phyloP scores from a whole-genome alignment of 2,797 vertebrate genomes.

The Xenopus petersii region DNA sequence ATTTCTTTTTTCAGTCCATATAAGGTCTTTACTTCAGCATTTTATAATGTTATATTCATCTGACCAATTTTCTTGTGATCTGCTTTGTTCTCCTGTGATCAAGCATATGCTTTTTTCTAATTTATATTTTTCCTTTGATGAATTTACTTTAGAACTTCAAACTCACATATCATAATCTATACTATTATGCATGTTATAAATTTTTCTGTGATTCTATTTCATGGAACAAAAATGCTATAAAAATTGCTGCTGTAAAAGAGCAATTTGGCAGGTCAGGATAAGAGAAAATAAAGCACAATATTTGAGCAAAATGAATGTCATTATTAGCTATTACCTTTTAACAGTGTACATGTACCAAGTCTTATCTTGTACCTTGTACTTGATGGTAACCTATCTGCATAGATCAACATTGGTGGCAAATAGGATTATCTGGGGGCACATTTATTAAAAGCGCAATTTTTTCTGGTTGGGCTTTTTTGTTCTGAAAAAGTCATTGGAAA shows the following conservation, averaged over 20 bases:
- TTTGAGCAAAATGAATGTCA: no score
- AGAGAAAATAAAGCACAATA: background rate
- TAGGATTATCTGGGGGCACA: no score
- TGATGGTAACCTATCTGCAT: no score
- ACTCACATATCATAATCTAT: slow-evolving; percentile 5
- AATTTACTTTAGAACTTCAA: slow-evolving; percentile 36
- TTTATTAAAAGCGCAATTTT: no score
- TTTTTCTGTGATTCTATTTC: background rate
- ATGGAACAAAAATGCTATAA: background rate
- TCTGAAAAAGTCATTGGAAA: no score
- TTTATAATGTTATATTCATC: slow-evolving; percentile 1
- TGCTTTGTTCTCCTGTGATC: slow-evolving; percentile 36
- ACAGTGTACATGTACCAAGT: no score
- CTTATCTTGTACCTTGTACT: no score
- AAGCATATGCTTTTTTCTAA: slow-evolving; percentile 29
- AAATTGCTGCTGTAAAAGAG: background rate
- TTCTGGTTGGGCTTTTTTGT: no score
- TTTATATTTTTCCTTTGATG: slow-evolving; percentile 36
- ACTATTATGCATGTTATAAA: slow-evolving; percentile 17
- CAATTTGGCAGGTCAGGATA: background rate
- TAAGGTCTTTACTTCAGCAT: background rate
- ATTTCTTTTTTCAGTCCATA: background rate
- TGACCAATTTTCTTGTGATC: slow-evolving; percentile 23
- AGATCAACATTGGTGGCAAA: no score
- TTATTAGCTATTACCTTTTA: no score